These are phyloP conservation scores for Nomada ruficornis DNA, from an alignment of 2,888 invertebrate genomes.

Conservation along the genomic window DNA sequence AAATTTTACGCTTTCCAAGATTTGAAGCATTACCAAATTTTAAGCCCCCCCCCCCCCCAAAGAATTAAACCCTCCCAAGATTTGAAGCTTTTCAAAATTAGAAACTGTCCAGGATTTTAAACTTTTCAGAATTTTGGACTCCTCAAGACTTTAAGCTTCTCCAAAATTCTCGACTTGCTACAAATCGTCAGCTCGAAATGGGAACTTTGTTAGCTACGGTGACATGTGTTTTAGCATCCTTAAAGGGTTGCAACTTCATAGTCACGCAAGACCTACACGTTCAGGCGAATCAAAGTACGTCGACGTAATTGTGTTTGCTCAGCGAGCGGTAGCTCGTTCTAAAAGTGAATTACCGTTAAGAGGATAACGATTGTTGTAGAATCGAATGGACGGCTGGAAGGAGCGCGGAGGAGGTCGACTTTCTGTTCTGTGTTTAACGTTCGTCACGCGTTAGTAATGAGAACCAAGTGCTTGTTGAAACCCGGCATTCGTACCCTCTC, in stretches of 20 bases:
- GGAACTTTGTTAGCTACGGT: slow-evolving; percentile 6
- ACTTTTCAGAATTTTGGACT: too few species aligned
- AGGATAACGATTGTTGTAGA: slow-evolving; percentile 48
- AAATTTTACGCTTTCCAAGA: too few species aligned
- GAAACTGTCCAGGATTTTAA: too few species aligned
- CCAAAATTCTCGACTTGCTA: too few species aligned
- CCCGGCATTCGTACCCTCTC: background rate
- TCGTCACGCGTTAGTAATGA: slow-evolving; percentile 32
- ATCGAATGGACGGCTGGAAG: slow-evolving; percentile 46
- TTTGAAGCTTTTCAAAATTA: too few species aligned
- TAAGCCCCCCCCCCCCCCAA: too few species aligned
- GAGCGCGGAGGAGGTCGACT: slow-evolving; percentile 7
- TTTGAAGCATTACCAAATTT: too few species aligned
- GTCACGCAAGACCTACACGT: slow-evolving; percentile 24
- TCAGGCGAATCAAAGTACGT: slow-evolving; percentile 26
- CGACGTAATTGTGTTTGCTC: slow-evolving; percentile 50
- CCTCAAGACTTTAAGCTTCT: too few species aligned
- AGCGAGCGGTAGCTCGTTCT: slow-evolving; percentile 37
- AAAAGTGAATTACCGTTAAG: slow-evolving; percentile 49
- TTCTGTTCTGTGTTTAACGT: slow-evolving; percentile 39
- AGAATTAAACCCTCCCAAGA: too few species aligned
- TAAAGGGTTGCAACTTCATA: background rate
- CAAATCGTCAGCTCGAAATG: slow-evolving; percentile 8
- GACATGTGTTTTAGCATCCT: slow-evolving; percentile 12
- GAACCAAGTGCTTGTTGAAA: slow-evolving; percentile 10